Percentiles rank a stretch among this genome's conserved stretches.
phyloP scores from a whole-genome alignment of 2,888 invertebrate genomes.

The Stenodera caucasica region DNA sequence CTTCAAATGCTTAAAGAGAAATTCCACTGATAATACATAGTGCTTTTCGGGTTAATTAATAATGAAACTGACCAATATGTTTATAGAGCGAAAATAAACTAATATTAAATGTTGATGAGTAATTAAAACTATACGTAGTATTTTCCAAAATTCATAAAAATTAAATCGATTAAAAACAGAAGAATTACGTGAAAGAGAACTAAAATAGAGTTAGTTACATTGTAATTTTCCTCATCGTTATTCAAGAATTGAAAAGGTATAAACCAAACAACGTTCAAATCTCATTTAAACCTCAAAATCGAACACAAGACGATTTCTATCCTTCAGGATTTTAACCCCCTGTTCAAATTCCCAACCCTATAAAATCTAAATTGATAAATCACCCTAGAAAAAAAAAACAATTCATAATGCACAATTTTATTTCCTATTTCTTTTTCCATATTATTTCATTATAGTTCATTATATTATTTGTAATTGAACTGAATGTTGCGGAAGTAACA shows the following conservation, averaged over 20 bases:
- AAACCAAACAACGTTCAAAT: constrained; percentile 49
- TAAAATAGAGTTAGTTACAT: neutral
- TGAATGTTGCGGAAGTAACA: constrained; percentile 1
- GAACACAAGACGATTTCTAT: constrained; percentile 43
- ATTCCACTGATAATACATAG: neutral
- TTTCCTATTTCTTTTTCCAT: no score
- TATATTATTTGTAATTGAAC: neutral
- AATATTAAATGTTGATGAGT: constrained; percentile 1
- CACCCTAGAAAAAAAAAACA: neutral
- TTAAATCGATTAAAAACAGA: no score
- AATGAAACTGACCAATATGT: constrained; percentile 4
- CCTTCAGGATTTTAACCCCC: constrained; percentile 38
- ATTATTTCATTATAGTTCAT: neutral
- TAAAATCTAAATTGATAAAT: no score
- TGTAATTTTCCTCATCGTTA: constrained; percentile 5
- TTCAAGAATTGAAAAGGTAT: constrained; percentile 26
- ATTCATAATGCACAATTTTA: neutral
- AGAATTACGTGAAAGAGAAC: neutral
- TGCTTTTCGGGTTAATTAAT: constrained; percentile 6
- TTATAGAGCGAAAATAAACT: neutral
- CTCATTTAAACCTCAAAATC: constrained; percentile 47
- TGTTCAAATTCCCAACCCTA: constrained; percentile 10
- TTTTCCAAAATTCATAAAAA: no score
- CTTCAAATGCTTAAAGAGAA: constrained; percentile 1
- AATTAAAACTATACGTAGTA: neutral